Base-by-base conservation (phyloP, 2,888 invertebrate genomes). In the Plagodis dolabraria region DNA sequence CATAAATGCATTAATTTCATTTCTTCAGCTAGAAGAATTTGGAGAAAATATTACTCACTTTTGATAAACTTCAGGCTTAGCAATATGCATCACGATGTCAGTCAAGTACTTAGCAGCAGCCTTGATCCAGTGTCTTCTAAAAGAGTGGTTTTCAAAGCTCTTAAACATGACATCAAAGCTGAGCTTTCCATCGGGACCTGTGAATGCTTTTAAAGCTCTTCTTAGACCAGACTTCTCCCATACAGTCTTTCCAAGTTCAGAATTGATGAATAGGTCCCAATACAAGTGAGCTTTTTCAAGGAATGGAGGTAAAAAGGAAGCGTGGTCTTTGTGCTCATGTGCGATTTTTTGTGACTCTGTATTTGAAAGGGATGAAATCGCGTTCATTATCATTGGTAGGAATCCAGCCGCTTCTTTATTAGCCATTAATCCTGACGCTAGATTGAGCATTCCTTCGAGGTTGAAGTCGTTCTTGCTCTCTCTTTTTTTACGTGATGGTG, bases 101-200 rank as follows among this genome's bases (percentile, higher is more conserved):
- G 96, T 96, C 64, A 97, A 87, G 75, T 96, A 96, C 64, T 94
- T 94, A 0, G 97, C 96, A 7, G 96, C 94, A 6, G 95, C 94
- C 72, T 95, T 95, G 67, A 97, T 96, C 97, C 97, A 97, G 67
- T 96, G 95, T 50, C 96, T 94, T 65, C 97, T 94, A 74, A 97
- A 96, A 48, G 95, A 95, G 58, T 96, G 96, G 79, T 97, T 97
- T 78, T 97, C 96, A 69, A 97, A 94, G 69, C 96, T 95, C 72
- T 95, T 96, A 69, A 96, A 94, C 75, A 97, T 95, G 65, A 94
- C 93, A 47, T 95, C 95, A 70, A 96, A 96, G 76, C 95, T 95
- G 60, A 97, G 86, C 63, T 94, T 94, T 0, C 96, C 97, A 56
- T 95, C 93, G 0, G 95, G 93, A 33, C 95, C 95, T 5, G 94